A percentile compares a stretch with the other conserved stretches of the same genome.
Conservation (phyloP, 1,140 invertebrate genomes). For the Episyrphus balteatus region DNA sequence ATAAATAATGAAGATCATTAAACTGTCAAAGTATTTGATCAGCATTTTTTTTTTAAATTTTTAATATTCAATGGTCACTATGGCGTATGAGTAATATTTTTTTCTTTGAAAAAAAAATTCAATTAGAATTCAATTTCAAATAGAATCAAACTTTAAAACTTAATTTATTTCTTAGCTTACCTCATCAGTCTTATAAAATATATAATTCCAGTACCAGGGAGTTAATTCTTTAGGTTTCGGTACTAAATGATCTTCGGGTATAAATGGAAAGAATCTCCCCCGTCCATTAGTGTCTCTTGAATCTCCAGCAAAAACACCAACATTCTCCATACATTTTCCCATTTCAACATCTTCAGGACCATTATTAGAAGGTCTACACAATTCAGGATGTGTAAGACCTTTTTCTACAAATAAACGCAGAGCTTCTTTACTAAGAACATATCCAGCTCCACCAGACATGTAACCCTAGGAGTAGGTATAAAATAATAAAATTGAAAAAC, state of each 20-base stretch:
- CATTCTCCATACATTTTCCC: constrained; percentile 78
- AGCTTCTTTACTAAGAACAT: constrained; percentile 76
- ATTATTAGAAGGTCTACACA: constrained; percentile 54
- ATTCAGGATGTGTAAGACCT: constrained; percentile 53
- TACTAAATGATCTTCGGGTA: constrained; percentile 82
- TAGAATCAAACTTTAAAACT: too few species aligned
- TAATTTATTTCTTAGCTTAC: constrained; percentile 41
- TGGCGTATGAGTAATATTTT: too few species aligned
- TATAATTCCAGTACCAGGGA: constrained; percentile 96
- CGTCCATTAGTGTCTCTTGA: constrained; percentile 72
- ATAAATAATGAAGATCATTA: too few species aligned
- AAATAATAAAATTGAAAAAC: background rate
- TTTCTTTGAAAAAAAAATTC: too few species aligned
- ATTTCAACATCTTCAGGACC: constrained; percentile 91
- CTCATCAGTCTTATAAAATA: constrained; percentile 80
- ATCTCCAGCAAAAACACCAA: constrained; percentile 79
- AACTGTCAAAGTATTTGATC: too few species aligned
- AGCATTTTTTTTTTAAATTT: too few species aligned
- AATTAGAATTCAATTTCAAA: too few species aligned
- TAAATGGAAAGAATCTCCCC: constrained; percentile 87
- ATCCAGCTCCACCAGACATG: constrained; percentile 89
- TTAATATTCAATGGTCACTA: too few species aligned
- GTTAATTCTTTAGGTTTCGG: constrained; percentile 69
- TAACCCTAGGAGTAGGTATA: constrained; percentile 75
- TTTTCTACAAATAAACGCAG: constrained; percentile 61